A percentile compares a stretch with the other conserved stretches of the same genome.
These are phyloP conservation scores for Perca flavescens DNA, from an alignment of 2,113 vertebrate species.

Conservation along the genomic window DNA sequence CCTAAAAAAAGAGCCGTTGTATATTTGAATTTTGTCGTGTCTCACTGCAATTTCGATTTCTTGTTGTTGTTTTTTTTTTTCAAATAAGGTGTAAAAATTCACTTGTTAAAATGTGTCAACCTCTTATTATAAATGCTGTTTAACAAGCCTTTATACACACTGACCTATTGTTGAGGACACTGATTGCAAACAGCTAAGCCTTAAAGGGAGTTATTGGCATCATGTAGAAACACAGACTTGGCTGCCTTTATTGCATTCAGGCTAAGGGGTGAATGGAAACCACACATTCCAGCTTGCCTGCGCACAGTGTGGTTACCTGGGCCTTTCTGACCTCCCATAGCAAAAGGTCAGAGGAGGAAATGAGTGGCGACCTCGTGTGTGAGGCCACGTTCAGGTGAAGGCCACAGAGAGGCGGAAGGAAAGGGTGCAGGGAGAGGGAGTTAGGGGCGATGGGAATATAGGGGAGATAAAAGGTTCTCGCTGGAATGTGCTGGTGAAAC, in stretches of 20 bases:
- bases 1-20: too few species aligned
- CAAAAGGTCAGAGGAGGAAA: slow-evolving; percentile 58
- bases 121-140: neutral
- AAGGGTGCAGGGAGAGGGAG: neutral
- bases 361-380: slow-evolving; percentile 4
- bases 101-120: neutral
- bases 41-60: neutral
- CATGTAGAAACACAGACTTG: neutral
- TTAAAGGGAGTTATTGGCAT: slow-evolving; percentile 2
- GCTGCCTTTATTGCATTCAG: neutral
- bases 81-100: neutral
- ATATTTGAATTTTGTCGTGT: neutral
- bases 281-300: slow-evolving; percentile 10
- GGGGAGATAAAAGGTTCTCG: neutral
- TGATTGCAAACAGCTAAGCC: neutral
- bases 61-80: neutral
- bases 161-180: neutral
- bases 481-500: neutral
- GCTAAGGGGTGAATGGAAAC: neutral
- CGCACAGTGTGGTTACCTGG: neutral
- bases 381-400: slow-evolving; percentile 46
- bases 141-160: neutral
- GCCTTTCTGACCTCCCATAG: slow-evolving; percentile 29
- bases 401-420: neutral
- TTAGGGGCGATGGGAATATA: neutral